Evolutionary conservation across 2,113 vertebrate species (phyloP).

Genomic region (Phycodurus eques): DNA sequence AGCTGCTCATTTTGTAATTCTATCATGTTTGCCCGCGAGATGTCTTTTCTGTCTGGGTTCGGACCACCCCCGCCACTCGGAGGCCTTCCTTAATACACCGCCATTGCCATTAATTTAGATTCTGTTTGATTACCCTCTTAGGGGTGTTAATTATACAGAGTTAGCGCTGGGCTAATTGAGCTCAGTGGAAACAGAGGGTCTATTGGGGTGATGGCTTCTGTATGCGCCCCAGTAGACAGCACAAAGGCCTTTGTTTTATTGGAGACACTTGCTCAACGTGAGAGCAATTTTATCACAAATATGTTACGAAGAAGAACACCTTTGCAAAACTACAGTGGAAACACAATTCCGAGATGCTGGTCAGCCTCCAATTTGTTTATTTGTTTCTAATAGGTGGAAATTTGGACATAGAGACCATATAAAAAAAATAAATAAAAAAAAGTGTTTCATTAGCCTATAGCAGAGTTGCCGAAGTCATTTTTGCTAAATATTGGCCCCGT

Average conservation of each 20-base stretch:
- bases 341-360: neutral
- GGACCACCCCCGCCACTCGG: conserved; percentile 61
- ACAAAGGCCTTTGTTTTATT: conserved; percentile 61
- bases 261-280: conserved; percentile 6
- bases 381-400: too few species aligned
- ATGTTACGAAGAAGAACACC: neutral
- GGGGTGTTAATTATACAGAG: conserved; percentile 77
- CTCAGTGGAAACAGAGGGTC: conserved; percentile 65
- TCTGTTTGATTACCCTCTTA: conserved; percentile 77
- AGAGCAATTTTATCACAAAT: conserved; percentile 12
- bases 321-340: neutral
- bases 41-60: conserved; percentile 60
- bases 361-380: too few species aligned
- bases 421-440: too few species aligned
- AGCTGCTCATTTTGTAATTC: conserved; percentile 90
- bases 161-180: conserved; percentile 62
- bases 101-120: conserved; percentile 64
- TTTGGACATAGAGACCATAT: too few species aligned
- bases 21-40: conserved; percentile 81
- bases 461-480: too few species aligned
- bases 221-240: conserved; percentile 19
- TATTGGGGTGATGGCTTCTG: conserved; percentile 38
- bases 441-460: too few species aligned
- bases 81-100: conserved; percentile 54
- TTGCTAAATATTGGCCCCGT: too few species aligned